Percentiles rank a stretch among this genome's conserved stretches.
These are phyloP conservation scores for Cryptocephalus primarius DNA, from an alignment of 2,888 invertebrate species.

Conservation along the genomic window DNA sequence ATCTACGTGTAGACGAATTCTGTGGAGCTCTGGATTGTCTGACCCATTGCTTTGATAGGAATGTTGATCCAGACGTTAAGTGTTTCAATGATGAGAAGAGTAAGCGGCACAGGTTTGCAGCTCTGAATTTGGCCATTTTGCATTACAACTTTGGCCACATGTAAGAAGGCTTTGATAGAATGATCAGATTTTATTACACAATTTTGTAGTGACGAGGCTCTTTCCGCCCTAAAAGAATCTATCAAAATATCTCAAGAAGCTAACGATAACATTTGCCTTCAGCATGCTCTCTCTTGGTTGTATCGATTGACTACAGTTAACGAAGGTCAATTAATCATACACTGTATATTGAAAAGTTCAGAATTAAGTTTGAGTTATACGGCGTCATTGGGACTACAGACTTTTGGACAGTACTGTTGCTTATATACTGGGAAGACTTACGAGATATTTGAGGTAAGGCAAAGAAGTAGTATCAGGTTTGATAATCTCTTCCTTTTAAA, in stretches of 20 bases:
- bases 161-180: constrained; percentile 36
- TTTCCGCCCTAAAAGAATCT: constrained; percentile 76
- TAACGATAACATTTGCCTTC: constrained; percentile 74
- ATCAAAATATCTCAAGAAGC: constrained; percentile 80
- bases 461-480: background rate
- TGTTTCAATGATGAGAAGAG: constrained; percentile 41
- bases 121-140: constrained; percentile 80
- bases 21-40: constrained; percentile 71
- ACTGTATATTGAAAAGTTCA: constrained; percentile 56
- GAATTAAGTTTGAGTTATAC: constrained; percentile 59
- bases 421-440: constrained; percentile 55
- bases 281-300: constrained; percentile 78
- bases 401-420: constrained; percentile 67
- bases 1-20: constrained; percentile 76
- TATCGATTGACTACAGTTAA: constrained; percentile 46
- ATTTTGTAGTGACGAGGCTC: constrained; percentile 56
- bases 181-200: background rate
- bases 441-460: constrained; percentile 51
- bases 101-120: constrained; percentile 74
- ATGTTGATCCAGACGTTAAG: constrained; percentile 38
- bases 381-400: constrained; percentile 63
- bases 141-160: constrained; percentile 78
- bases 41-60: constrained; percentile 72
- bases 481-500: background rate
- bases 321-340: constrained; percentile 52